Base-by-base conservation (phyloP, 2,113 vertebrate genomes). In the Chaetops frenatus region DNA sequence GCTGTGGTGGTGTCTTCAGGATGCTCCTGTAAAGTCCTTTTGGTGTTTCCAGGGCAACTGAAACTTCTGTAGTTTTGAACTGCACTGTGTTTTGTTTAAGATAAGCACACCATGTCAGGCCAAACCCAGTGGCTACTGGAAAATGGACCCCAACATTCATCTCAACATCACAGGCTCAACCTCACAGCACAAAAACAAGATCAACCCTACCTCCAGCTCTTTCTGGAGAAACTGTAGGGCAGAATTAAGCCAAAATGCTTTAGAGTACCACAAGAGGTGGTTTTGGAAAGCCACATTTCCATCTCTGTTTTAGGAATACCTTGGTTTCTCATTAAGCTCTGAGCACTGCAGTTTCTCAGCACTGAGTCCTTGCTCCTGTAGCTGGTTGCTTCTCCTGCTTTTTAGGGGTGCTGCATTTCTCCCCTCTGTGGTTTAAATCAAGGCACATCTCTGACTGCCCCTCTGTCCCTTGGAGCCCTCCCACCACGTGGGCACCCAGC, bases 401-500 rank as follows among this genome's bases (percentile, higher is more conserved):
- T 89, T 67, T 57, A 28, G 27, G 71, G 33, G 8, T 53, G 58
- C 66, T 71, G 48, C n/a, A 3, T 29, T 84, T 50, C 36, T 81
- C 33, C 35, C 25, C 1, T 1, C 25, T 58, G 21, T 15, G 3
- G 0, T 66, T 66, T 58, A 25, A 66, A 70, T 35, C 44, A 36
- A 36, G 31, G 36, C 40, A 56, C 45, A 69, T 28, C 47, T 58
- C 81, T 35, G 50, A 19, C 18, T 33, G 10, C 31, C 36, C 28
- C 1, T 1, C 33, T 73, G 50, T 48, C 62, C 50, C 35, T 85
- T 0, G 0, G 64, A 80, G 25, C 42, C 29, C 29, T 61, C 24
- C 16, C 36, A 72, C 24, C 27, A 5, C 0, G 0, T 4, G 10
- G 23, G 22, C 14, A 11, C 58, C 60, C 89, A 16, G 12, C 0